Evolutionary conservation across 2,797 vertebrate genomes (phyloP).

Genomic region (Alca torda): DNA sequence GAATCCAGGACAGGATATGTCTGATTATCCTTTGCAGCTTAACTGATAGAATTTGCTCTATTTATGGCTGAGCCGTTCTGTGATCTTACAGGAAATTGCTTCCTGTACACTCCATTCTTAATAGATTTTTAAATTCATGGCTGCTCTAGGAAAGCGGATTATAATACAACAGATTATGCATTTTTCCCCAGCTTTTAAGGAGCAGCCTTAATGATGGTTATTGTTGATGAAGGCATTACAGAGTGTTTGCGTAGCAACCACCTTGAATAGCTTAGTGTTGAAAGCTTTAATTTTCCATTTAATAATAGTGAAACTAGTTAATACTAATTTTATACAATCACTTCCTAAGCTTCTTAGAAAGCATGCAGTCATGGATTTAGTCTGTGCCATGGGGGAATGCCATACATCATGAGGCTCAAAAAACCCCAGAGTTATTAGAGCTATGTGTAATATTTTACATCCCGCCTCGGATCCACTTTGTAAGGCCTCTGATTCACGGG

Average conservation of each 20-base stretch:
- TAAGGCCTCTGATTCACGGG: conserved; percentile 30
- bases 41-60: conserved; percentile 7
- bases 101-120: conserved; percentile 19
- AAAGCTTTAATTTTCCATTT: conserved; percentile 69
- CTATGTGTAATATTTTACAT: conserved; percentile 54
- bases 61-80: conserved; percentile 20
- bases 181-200: conserved; percentile 59
- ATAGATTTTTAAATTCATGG: conserved; percentile 64
- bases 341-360: conserved; percentile 73
- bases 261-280: conserved; percentile 52
- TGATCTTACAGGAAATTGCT: conserved; percentile 53
- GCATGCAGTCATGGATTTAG: conserved; percentile 64
- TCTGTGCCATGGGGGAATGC: conserved; percentile 39
- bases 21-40: conserved; percentile 22
- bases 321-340: conserved; percentile 72
- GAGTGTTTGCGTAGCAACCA: conserved; percentile 32
- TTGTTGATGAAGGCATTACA: conserved; percentile 53
- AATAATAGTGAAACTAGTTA: conserved; percentile 71
- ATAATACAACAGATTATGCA: conserved; percentile 54
- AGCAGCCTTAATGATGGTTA: conserved; percentile 35
- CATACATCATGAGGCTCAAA: conserved; percentile 43
- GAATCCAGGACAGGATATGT: background rate
- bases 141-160: conserved; percentile 60
- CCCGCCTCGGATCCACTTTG: conserved; percentile 11
- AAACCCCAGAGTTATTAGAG: conserved; percentile 43